These are phyloP conservation scores for Encarsia formosa DNA, from an alignment of 2,888 invertebrate species.

Conservation along the genomic window DNA sequence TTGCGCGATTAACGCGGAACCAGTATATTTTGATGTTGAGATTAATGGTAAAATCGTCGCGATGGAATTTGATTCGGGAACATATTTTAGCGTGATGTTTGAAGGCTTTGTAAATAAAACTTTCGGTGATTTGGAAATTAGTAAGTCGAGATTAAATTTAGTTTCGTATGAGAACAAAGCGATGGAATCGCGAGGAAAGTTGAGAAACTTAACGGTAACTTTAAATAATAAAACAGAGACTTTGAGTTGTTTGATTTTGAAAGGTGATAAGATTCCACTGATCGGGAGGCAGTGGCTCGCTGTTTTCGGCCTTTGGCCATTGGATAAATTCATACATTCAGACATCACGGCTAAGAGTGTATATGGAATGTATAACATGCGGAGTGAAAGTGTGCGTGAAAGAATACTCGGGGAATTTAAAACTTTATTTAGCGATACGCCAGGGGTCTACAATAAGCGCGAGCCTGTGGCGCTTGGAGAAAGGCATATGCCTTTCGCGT, in stretches of 20 bases:
- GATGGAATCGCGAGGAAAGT: conserved; percentile 11
- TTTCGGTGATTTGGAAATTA: conserved; percentile 11
- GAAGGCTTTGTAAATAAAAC: conserved; percentile 9
- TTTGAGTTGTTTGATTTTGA: conserved; percentile 18
- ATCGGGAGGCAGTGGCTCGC: conserved; percentile 10
- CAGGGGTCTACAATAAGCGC: conserved; percentile 20
- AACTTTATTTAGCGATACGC: conserved; percentile 13
- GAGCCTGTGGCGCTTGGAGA: conserved; percentile 16
- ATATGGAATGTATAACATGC: neutral
- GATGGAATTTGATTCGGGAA: conserved; percentile 28
- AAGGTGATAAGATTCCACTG: conserved; percentile 14
- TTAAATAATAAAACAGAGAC: neutral
- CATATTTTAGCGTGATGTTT: conserved; percentile 18
- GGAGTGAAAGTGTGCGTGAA: conserved; percentile 2
- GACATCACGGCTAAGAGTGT: neutral
- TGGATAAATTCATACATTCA: conserved; percentile 6
- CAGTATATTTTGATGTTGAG: conserved; percentile 12
- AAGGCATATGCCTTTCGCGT: conserved; percentile 18
- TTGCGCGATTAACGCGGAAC: conserved; percentile 13
- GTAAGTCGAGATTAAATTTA: conserved; percentile 6
- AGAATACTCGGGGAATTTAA: conserved; percentile 8
- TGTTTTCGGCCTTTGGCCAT: conserved; percentile 23
- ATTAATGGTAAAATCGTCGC: conserved; percentile 7
- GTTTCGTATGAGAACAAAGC: conserved; percentile 14
- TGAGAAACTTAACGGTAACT: conserved; percentile 3